These are phyloP conservation scores for Polyommatus iphigenia DNA, from an alignment of 2,888 invertebrate genomes.

Conservation along the genomic window DNA sequence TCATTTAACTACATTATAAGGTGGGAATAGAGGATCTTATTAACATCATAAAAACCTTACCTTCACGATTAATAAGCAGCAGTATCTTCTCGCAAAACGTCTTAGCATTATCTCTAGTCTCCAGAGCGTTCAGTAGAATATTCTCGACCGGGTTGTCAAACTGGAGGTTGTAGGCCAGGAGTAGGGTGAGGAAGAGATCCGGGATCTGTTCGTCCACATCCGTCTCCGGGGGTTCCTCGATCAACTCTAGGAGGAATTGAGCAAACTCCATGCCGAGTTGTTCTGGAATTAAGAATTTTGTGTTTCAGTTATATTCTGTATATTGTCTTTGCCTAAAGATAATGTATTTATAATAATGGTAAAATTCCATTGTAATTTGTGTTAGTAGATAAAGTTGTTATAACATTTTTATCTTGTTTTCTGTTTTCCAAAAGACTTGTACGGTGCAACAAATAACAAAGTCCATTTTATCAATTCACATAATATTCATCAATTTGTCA, in stretches of 20 bases:
- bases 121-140: constrained; percentile 85
- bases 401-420: too few relatives aligned
- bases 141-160: constrained; percentile 85
- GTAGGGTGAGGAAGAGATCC: constrained; percentile 90
- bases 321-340: too few relatives aligned
- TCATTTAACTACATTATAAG: too few relatives aligned
- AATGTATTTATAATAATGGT: too few relatives aligned
- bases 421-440: too few relatives aligned
- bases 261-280: constrained; percentile 92
- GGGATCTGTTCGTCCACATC: constrained; percentile 92
- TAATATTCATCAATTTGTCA: too few relatives aligned
- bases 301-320: neutral
- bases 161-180: constrained; percentile 95
- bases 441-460: too few relatives aligned
- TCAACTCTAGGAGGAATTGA: constrained; percentile 87
- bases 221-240: constrained; percentile 89
- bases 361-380: too few relatives aligned
- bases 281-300: constrained; percentile 82
- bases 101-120: constrained; percentile 86
- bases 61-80: constrained; percentile 93
- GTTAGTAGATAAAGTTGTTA: too few relatives aligned
- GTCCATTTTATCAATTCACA: too few relatives aligned
- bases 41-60: constrained; percentile 61
- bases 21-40: too few relatives aligned
- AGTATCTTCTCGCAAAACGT: constrained; percentile 94